phyloP scores from a whole-genome alignment of 2,113 vertebrate species.

The Copsychus sechellarum region DNA sequence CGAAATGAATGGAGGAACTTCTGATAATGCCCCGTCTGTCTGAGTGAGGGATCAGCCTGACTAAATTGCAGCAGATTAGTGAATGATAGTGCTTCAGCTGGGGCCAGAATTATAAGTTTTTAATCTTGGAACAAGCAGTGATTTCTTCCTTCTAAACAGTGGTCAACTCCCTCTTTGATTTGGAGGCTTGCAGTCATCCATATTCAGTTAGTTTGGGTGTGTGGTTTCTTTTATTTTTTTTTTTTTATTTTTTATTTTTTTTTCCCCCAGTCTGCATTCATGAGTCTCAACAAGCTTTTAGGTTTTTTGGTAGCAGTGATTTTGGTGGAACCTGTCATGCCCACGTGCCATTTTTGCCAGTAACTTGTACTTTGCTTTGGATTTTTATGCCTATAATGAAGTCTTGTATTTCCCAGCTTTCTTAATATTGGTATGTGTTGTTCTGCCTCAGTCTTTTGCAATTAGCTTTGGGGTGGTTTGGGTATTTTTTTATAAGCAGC shows the following conservation, averaged over 20 bases:
- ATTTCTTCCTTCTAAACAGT: conserved; percentile 24
- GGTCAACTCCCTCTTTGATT: conserved; percentile 38
- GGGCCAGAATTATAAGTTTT: conserved; percentile 50
- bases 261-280: background rate
- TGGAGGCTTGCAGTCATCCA: conserved; percentile 10
- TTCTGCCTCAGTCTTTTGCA: background rate
- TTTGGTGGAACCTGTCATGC: background rate
- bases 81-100: conserved; percentile 28
- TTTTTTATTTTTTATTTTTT: too few species aligned
- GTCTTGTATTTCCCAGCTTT: background rate
- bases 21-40: conserved; percentile 63
- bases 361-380: background rate
- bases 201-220: conserved; percentile 37
- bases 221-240: background rate
- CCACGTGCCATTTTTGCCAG: background rate
- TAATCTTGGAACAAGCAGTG: conserved; percentile 62
- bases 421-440: background rate
- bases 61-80: conserved; percentile 39
- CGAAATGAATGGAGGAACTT: conserved; percentile 60
- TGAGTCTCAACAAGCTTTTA: background rate
- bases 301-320: background rate
- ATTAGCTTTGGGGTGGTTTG: background rate
- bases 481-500: background rate
- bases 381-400: background rate
- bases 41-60: conserved; percentile 1